Conservation (phyloP, 2,113 vertebrate species). For the Sterrhoptilus dennistouni region DNA sequence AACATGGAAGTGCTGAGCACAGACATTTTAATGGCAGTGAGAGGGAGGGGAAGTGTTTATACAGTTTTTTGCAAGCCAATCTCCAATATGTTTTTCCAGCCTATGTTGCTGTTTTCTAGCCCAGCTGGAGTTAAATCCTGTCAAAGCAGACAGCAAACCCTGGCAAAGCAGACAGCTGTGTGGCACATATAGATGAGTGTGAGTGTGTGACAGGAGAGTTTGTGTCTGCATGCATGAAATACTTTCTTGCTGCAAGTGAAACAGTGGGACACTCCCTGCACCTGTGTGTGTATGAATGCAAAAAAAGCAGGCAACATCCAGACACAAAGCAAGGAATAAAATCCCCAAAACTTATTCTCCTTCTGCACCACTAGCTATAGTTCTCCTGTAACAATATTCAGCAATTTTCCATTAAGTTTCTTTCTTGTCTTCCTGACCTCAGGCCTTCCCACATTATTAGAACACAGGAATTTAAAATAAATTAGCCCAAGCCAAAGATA, state of each 20-base stretch:
- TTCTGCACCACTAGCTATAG: not conserved
- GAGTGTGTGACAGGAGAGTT: not conserved
- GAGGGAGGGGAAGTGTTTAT: not conserved
- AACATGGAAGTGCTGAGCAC: not conserved
- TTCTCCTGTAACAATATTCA: not conserved
- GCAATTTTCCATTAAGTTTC: not conserved
- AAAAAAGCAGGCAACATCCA: not conserved
- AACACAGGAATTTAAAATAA: not conserved
- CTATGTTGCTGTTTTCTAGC: not conserved
- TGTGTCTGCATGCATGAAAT: not conserved
- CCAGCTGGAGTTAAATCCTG: not conserved
- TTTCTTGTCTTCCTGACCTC: slow-evolving; percentile 6
- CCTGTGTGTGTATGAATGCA: not conserved
- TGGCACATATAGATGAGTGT: accelerated
- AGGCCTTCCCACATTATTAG: slow-evolving; percentile 6
- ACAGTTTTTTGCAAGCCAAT: not conserved
- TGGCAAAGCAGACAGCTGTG: not conserved
- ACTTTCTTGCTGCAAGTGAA: not conserved
- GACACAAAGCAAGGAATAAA: not conserved
- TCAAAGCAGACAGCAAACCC: not conserved
- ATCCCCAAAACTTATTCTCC: not conserved
- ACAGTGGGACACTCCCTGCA: not conserved
- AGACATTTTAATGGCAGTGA: not conserved
- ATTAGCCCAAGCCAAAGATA: slow-evolving; percentile 12
- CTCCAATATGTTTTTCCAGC: not conserved